Conservation (phyloP, 2,888 invertebrate genomes). For the Elmis aenea region DNA sequence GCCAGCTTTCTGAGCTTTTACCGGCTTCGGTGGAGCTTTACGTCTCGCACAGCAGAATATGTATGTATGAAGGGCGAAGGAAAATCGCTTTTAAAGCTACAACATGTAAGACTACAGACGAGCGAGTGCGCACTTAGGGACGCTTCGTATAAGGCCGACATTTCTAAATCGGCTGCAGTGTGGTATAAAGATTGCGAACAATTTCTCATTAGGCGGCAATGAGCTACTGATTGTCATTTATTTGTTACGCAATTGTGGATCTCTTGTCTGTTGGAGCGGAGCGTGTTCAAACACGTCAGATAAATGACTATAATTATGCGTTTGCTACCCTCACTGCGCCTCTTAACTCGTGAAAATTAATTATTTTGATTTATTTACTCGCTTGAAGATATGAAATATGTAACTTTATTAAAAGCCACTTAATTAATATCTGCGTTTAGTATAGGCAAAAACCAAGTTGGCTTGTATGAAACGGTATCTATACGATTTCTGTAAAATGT, state of each 20-base stretch:
- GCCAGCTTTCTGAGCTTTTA: constrained; percentile 51
- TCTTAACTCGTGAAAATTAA: constrained; percentile 19
- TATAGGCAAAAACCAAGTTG: no score
- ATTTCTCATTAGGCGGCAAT: constrained; percentile 47
- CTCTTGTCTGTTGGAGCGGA: constrained; percentile 37
- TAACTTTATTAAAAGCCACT: constrained; percentile 3
- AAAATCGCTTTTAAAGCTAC: constrained; percentile 23
- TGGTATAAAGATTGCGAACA: constrained; percentile 45
- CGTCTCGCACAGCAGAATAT: constrained; percentile 43
- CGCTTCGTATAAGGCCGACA: constrained; percentile 25
- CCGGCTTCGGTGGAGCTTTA: constrained; percentile 46
- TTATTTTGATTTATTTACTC: constrained; percentile 22
- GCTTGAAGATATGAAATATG: constrained; percentile 19
- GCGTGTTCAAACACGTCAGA: constrained; percentile 42
- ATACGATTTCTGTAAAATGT: no score
- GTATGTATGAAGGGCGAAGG: constrained; percentile 39
- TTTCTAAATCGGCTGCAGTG: constrained; percentile 22
- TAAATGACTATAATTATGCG: constrained; percentile 40
- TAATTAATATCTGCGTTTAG: no score
- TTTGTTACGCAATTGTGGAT: constrained; percentile 44
- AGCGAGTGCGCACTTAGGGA: constrained; percentile 15
- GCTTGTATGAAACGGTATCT: no score
- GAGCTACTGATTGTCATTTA: constrained; percentile 47
- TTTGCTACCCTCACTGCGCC: constrained; percentile 5
- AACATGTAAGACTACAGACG: constrained; percentile 14